A percentile compares a stretch with the other conserved stretches of the same genome.
These are phyloP conservation scores for Sclerurus mexicanus DNA, from an alignment of 2,113 vertebrate genomes.

Conservation along the genomic window DNA sequence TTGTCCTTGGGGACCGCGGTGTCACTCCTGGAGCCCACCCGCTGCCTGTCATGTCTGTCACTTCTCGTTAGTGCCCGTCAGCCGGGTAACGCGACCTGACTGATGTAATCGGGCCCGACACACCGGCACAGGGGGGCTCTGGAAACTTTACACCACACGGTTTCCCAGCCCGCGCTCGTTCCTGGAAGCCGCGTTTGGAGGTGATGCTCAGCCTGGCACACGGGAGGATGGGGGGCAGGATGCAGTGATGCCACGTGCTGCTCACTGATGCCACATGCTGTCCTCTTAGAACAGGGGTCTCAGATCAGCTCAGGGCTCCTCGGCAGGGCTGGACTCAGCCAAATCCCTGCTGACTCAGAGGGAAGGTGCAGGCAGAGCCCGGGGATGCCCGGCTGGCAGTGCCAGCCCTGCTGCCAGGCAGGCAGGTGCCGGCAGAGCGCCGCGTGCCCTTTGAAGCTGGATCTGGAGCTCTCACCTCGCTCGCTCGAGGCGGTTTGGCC, in stretches of 20 bases:
- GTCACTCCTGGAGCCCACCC: not conserved
- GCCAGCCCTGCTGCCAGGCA: not conserved
- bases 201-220: not conserved
- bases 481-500: not conserved
- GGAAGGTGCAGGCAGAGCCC: not conserved
- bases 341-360: not conserved
- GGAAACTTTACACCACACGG: not conserved
- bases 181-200: not conserved
- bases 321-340: not conserved
- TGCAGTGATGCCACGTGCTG: rapidly evolving
- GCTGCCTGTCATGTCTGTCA: slow-evolving; percentile 49
- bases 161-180: not conserved
- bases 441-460: not conserved
- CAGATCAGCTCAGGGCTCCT: rapidly evolving
- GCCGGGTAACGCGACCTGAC: not conserved
- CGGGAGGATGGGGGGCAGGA: not conserved
- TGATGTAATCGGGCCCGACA: slow-evolving; percentile 22
- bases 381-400: not conserved
- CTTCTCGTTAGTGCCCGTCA: slow-evolving; percentile 38
- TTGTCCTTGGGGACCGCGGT: not conserved
- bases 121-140: not conserved
- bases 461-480: not conserved
- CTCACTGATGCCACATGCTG: rapidly evolving
- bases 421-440: not conserved
- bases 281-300: rapidly evolving